Evolutionary conservation across 2,888 invertebrate genomes (phyloP), one percentile per base, ranked within the genome.

Genomic region (Ctena decussata): DNA sequence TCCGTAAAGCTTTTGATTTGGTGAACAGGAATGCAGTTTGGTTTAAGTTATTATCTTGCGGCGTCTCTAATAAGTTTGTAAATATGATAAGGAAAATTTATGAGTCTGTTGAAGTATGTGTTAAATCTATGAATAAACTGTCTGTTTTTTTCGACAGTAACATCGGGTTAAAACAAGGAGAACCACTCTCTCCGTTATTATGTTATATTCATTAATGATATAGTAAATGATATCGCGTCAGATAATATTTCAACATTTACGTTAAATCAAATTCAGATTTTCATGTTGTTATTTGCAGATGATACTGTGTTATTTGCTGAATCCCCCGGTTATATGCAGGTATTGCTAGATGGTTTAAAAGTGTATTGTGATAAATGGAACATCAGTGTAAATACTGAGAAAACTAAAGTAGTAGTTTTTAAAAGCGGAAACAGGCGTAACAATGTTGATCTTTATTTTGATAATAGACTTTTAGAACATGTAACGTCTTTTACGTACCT

Each of bases 251-350:
- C n/a, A n/a, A 39, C 35, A 37, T 30, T 37, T 5, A 37, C 27
- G 11, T 32, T n/a, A 12, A 15, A 75, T 37, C 24, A 35, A 53
- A 2, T 37, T 53, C 11, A n/a, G 30, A 57, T 5, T 37, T 37
- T 57, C 57, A 35, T 75, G n/a, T 24, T 75, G 37, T 30, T 75
- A 8, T 75, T 75, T 57, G 75, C 73, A 32, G 49, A 73, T 30
- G 49, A 73, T 73, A 49, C 49, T 18, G 32, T 73, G 1, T 2
- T 73, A 15, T 32, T 73, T 73, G 15, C 49, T 21, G 24, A 18
- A 15, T n/a, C 60, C 6, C 5, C 21, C 18, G 60, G 27, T 60
- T 24, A 30, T 6, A 6, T 60, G 27, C 60, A 60, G 30, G 3
- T 18, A 27, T 60, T 24, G 8, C 60, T 60, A 2, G 27, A 60